Percentiles rank a stretch among this genome's conserved stretches.
Evolutionary conservation across 1,140 invertebrate species (phyloP).

Genomic region (Zaprionus kolodkinae): DNA sequence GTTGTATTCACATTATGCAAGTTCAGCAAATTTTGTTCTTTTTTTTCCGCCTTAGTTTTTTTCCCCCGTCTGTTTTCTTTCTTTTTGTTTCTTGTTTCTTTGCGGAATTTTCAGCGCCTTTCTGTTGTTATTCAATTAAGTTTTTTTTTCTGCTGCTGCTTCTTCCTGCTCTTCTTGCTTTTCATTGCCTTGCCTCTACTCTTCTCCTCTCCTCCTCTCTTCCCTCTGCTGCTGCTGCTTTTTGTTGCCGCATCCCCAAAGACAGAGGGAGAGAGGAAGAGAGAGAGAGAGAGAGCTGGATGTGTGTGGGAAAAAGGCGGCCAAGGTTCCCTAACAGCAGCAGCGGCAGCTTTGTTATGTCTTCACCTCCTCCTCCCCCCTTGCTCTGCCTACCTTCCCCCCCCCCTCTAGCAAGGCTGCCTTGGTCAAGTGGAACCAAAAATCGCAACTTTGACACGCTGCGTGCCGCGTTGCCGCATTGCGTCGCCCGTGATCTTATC

Average conservation of each 20-base stretch:
- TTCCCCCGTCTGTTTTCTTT: constrained; percentile 15
- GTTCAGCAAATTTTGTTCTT: constrained; percentile 54
- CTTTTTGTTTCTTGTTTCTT: constrained; percentile 27
- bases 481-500: neutral
- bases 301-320: constrained; percentile 15
- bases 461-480: constrained; percentile 14
- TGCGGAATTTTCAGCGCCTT: constrained; percentile 61
- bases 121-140: constrained; percentile 56
- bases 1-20: constrained; percentile 61
- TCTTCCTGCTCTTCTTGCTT: constrained; percentile 17
- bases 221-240: neutral
- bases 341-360: constrained; percentile 1
- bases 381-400: no score
- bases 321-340: constrained; percentile 6
- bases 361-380: neutral
- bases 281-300: neutral
- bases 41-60: constrained; percentile 35
- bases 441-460: constrained; percentile 37
- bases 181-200: neutral
- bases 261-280: no score
- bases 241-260: constrained; percentile 15
- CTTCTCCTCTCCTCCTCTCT: no score
- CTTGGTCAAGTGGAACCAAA: constrained; percentile 30
- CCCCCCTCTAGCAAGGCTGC: neutral
- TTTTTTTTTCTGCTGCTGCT: constrained; percentile 17